phyloP scores from a whole-genome alignment of 2,113 vertebrate species.

The Dendrocopos noguchii region DNA sequence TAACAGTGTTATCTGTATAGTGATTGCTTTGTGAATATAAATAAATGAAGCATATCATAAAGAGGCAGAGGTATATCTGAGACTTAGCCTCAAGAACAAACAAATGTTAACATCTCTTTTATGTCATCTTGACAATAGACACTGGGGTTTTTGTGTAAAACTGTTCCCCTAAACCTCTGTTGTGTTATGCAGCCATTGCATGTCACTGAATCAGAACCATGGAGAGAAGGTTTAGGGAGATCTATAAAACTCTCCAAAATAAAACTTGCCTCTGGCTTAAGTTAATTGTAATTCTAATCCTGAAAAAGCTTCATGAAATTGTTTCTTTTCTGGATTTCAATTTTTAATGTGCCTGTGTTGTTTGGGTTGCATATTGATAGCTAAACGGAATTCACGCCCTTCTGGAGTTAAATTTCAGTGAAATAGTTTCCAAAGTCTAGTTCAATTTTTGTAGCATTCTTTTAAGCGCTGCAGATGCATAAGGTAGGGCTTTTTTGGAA shows the following conservation, averaged over 20 bases:
- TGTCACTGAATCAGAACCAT: not conserved
- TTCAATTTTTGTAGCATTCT: not conserved
- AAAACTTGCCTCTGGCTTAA: not conserved
- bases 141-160: fast-evolving
- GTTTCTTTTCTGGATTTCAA: not conserved
- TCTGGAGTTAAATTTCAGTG: not conserved
- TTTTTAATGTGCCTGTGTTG: not conserved
- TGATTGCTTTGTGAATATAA: not conserved
- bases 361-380: not conserved
- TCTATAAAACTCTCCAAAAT: not conserved
- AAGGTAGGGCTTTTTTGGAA: not conserved
- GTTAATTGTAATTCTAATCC: not conserved
- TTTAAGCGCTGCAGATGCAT: not conserved
- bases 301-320: not conserved
- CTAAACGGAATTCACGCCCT: not conserved
- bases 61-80: not conserved
- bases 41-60: not conserved
- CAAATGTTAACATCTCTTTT: not conserved
- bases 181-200: not conserved
- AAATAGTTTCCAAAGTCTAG: not conserved
- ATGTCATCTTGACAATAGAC: not conserved
- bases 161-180: not conserved
- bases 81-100: not conserved
- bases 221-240: not conserved
- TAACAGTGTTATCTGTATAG: not conserved